phyloP scores from a whole-genome alignment of 2,797 vertebrate genomes.

The Chaenodraco wilsoni region DNA sequence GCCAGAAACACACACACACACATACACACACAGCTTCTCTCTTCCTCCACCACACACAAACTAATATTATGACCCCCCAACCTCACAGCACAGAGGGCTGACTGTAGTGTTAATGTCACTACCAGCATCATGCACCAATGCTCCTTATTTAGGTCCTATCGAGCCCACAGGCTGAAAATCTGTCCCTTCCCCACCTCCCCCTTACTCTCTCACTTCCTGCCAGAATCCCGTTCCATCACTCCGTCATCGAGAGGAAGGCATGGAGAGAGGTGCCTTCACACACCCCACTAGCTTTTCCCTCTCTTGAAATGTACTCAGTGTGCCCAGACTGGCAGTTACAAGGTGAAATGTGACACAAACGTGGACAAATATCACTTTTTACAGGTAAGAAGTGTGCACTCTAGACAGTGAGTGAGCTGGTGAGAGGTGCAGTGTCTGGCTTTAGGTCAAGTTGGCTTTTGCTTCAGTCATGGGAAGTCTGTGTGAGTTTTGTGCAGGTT shows the following conservation, averaged over 20 bases:
- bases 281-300: slow-evolving; percentile 50
- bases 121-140: slow-evolving; percentile 64
- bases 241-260: slow-evolving; percentile 50
- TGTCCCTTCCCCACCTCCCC: slow-evolving; percentile 57
- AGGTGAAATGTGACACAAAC: slow-evolving; percentile 65
- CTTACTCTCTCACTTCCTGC: slow-evolving; percentile 46
- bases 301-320: slow-evolving; percentile 54
- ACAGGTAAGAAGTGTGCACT: slow-evolving; percentile 40
- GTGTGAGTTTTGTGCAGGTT: not conserved
- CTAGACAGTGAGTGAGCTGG: slow-evolving; percentile 39
- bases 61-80: slow-evolving; percentile 45
- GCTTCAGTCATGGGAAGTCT: slow-evolving; percentile 31
- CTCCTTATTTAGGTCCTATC: slow-evolving; percentile 74
- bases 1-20: slow-evolving; percentile 18
- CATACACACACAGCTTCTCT: slow-evolving; percentile 16
- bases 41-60: slow-evolving; percentile 9
- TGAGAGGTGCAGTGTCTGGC: slow-evolving; percentile 24
- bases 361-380: slow-evolving; percentile 39
- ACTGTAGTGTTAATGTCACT: slow-evolving; percentile 62
- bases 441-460: slow-evolving; percentile 35
- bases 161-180: slow-evolving; percentile 71
- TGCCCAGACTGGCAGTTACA: slow-evolving; percentile 60
- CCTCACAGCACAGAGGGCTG: slow-evolving; percentile 41
- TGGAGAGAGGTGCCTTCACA: slow-evolving; percentile 47
- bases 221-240: slow-evolving; percentile 55